A percentile compares a stretch with the other conserved stretches of the same genome.
phyloP scores from a whole-genome alignment of 37 sponge, comb jelly and placozoan species.

The Halisarca cf. caerulea region DNA sequence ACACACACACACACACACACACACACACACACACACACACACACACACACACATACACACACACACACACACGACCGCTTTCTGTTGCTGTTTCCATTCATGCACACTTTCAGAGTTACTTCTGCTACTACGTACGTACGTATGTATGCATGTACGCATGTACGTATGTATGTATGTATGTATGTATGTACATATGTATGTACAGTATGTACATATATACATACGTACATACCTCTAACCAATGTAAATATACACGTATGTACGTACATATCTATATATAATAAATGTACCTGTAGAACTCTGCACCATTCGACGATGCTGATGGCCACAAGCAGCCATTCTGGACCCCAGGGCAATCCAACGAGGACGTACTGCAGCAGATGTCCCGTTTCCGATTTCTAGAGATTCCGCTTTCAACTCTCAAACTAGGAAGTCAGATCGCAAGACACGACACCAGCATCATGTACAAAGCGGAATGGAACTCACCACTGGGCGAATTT shows the following conservation, averaged over 20 bases:
- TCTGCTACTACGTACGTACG: too few species aligned
- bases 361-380: background rate
- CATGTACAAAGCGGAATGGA: background rate
- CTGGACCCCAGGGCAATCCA: conserved; percentile 1
- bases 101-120: too few species aligned
- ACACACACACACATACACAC: too few species aligned
- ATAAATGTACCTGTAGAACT: background rate
- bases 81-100: too few species aligned
- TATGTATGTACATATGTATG: background rate
- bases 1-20: too few species aligned
- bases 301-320: background rate
- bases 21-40: too few species aligned
- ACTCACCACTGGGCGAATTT: conserved; percentile 2
- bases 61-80: too few species aligned
- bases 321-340: background rate
- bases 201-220: background rate
- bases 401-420: background rate
- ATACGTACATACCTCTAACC: conserved; percentile 32
- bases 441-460: background rate
- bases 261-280: conserved; percentile 12
- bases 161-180: too few species aligned
- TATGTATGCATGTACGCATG: too few species aligned
- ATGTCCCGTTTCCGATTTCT: background rate
- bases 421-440: background rate
- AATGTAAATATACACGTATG: conserved; percentile 22